Evolutionary conservation across 2,797 vertebrate genomes (phyloP).

Genomic region (Typhlichthys eigenmanni): DNA sequence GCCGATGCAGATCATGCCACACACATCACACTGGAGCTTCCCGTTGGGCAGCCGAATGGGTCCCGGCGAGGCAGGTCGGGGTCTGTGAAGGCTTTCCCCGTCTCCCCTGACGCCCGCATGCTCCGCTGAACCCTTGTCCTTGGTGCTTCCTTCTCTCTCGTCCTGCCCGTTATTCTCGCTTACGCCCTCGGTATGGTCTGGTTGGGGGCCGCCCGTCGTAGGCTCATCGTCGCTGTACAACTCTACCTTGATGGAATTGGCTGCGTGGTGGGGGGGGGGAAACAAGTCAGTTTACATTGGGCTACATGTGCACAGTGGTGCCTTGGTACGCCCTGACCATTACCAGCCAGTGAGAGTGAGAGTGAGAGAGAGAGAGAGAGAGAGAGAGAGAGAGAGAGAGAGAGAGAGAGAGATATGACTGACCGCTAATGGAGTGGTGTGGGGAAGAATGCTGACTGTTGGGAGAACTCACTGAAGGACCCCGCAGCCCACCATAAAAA

Average conservation of each 20-base stretch:
- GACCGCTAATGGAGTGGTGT: constrained; percentile 88
- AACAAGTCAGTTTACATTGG: neutral
- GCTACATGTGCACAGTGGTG: no score
- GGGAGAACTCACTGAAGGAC: constrained; percentile 86
- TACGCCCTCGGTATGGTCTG: constrained; percentile 80
- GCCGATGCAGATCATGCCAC: constrained; percentile 95
- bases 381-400: neutral
- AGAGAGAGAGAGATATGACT: constrained; percentile 35
- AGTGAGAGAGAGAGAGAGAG: no score
- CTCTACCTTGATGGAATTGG: constrained; percentile 95
- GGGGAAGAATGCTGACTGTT: constrained; percentile 93
- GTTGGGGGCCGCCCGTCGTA: constrained; percentile 75
- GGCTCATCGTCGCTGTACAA: constrained; percentile 92
- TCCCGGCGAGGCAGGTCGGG: constrained; percentile 85
- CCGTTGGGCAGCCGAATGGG: constrained; percentile 92
- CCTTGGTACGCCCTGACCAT: neutral
- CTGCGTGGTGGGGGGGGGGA: constrained; percentile 56
- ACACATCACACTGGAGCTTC: constrained; percentile 94
- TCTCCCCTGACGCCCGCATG: constrained; percentile 63
- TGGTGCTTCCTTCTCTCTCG: constrained; percentile 79
- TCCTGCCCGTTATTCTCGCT: constrained; percentile 81
- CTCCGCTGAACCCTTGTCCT: constrained; percentile 76
- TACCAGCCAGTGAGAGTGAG: neutral
- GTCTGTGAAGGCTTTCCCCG: constrained; percentile 80
- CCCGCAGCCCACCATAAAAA: constrained; percentile 84